Percentiles rank a stretch among this genome's conserved stretches.
Conservation (phyloP, 2,888 invertebrate species). For the Patella pellucida region DNA sequence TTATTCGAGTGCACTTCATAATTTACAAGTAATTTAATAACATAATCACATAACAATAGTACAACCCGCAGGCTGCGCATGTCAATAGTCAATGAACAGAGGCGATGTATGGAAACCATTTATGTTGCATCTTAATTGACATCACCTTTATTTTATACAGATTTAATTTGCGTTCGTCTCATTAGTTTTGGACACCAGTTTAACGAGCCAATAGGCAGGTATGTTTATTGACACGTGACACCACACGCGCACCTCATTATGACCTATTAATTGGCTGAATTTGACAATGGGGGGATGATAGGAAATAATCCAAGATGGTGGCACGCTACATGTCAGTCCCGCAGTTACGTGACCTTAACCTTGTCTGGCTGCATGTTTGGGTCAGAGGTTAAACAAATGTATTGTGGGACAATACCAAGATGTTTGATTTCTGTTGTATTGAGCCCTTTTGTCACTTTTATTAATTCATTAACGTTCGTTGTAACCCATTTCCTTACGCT, state of each 20-base stretch:
- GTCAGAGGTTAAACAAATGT: neutral
- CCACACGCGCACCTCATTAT: constrained; percentile 1
- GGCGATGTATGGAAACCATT: neutral
- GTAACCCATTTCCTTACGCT: too few relatives aligned
- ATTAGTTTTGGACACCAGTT: neutral
- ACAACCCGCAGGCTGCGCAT: neutral
- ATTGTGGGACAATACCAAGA: neutral
- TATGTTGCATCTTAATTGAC: constrained; percentile 10
- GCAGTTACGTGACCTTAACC: constrained; percentile 3
- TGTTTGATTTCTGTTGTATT: neutral
- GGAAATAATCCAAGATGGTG: neutral
- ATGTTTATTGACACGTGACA: constrained; percentile 2
- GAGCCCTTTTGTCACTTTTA: neutral
- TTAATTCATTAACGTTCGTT: neutral
- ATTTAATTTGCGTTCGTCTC: neutral
- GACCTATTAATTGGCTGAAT: neutral
- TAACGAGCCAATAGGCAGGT: constrained; percentile 9
- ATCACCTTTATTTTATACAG: neutral
- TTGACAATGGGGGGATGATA: neutral
- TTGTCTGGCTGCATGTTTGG: neutral
- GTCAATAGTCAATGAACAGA: neutral
- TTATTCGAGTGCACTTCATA: too few relatives aligned
- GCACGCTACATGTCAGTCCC: neutral
- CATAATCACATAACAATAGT: too few relatives aligned
- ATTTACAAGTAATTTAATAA: too few relatives aligned